These are phyloP conservation scores for Ficedula albicollis DNA, from an alignment of 2,797 vertebrate species.

Conservation along the genomic window DNA sequence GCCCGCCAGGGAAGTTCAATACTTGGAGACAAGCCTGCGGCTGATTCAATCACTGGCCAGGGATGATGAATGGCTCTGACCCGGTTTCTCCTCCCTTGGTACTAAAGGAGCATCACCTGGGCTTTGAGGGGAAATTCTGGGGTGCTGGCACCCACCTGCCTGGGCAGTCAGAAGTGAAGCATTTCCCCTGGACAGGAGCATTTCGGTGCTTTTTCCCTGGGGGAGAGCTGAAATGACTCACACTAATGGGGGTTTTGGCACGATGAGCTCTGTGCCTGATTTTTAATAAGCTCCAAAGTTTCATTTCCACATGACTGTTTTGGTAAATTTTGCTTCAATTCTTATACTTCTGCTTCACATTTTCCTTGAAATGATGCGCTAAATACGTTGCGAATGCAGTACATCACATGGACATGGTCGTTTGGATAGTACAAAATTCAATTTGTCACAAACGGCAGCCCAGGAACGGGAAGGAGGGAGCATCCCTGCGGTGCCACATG, in stretches of 20 bases:
- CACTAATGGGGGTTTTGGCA: not conserved
- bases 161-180: not conserved
- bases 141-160: not conserved
- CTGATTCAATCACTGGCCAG: not conserved
- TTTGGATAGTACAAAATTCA: accelerated
- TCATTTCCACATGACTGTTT: constrained; percentile 16
- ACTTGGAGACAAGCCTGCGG: not conserved
- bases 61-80: not conserved
- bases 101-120: not conserved
- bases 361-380: not conserved
- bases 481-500: accelerated
- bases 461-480: not conserved
- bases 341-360: not conserved
- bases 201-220: not conserved
- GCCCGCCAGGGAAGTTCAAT: not conserved
- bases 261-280: not conserved
- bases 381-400: not conserved
- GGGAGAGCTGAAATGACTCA: not conserved
- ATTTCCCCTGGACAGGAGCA: accelerated
- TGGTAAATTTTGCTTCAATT: not conserved
- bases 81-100: not conserved
- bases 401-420: accelerated
- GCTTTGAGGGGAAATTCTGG: not conserved
- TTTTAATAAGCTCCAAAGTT: not conserved
- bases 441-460: not conserved